A percentile compares a stretch with the other conserved stretches of the same genome.
Conservation (phyloP, 2,888 invertebrate species). For the Oscheius onirici region DNA sequence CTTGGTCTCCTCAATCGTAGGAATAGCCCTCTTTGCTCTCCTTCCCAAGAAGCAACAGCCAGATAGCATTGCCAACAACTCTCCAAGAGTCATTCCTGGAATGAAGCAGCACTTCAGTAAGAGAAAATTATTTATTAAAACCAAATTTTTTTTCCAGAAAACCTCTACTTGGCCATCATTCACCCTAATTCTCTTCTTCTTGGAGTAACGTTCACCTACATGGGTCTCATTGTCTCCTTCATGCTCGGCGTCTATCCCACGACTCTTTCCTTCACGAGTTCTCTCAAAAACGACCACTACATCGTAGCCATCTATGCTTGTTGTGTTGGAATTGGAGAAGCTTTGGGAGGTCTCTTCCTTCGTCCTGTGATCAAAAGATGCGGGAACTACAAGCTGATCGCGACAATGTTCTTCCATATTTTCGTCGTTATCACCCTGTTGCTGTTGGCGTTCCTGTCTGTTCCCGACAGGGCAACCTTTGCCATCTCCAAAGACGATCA, state of each 20-base stretch:
- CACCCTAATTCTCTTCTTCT: slow-evolving; percentile 42
- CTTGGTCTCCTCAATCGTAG: slow-evolving; percentile 24
- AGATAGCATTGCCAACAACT: slow-evolving; percentile 28
- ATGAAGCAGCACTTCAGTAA: slow-evolving; percentile 21
- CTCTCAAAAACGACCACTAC: slow-evolving; percentile 42
- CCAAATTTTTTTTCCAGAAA: slow-evolving; percentile 27
- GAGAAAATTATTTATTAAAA: neutral
- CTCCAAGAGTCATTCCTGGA: slow-evolving; percentile 11
- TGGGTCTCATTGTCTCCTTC: slow-evolving; percentile 49
- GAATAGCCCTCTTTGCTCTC: slow-evolving; percentile 40
- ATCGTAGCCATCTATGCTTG: slow-evolving; percentile 42
- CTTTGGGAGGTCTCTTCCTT: slow-evolving; percentile 24
- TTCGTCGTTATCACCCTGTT: slow-evolving; percentile 28
- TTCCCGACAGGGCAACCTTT: slow-evolving; percentile 44
- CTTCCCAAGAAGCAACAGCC: slow-evolving; percentile 42
- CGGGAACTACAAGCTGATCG: slow-evolving; percentile 45
- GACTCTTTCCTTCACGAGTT: slow-evolving; percentile 42
- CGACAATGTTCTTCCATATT: slow-evolving; percentile 40
- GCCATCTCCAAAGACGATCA: slow-evolving; percentile 28
- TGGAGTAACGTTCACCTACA: slow-evolving; percentile 42
- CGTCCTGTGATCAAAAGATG: slow-evolving; percentile 39
- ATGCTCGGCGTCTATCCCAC: slow-evolving; percentile 49
- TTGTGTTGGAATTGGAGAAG: slow-evolving; percentile 34
- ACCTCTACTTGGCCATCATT: slow-evolving; percentile 35
- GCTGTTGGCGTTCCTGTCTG: slow-evolving; percentile 34